Evolutionary conservation across 2,797 vertebrate species (phyloP).

Genomic region (Poecilia velifera): DNA sequence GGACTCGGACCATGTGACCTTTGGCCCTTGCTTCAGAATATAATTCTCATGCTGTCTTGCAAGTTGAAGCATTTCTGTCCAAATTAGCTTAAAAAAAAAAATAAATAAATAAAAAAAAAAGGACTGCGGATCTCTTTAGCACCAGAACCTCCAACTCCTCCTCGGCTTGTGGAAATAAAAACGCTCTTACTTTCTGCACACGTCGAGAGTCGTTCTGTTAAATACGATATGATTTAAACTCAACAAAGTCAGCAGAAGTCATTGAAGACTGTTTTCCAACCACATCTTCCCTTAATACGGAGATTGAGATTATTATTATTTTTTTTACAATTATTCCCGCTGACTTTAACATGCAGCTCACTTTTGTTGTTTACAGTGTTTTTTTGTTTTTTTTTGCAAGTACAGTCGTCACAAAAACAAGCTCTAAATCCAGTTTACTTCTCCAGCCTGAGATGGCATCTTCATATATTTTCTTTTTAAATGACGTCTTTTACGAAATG

Average conservation of each 20-base stretch:
- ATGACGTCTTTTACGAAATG: not conserved
- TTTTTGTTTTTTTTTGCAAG: not conserved
- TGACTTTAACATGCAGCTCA: not conserved
- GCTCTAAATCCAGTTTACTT: not conserved
- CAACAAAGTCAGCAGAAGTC: not conserved
- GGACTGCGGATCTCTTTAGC: not conserved
- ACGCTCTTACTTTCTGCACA: not conserved
- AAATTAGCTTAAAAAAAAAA: not conserved
- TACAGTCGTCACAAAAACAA: not conserved
- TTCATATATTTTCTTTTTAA: not conserved
- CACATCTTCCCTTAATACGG: not conserved
- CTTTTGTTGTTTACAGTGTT: not conserved
- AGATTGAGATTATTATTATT: not conserved
- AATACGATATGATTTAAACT: not conserved
- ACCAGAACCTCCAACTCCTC: not conserved
- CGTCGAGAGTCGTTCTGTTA: not conserved
- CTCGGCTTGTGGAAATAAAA: not conserved
- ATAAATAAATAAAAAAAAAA: not conserved
- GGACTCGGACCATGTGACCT: not conserved
- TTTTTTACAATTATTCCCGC: not conserved
- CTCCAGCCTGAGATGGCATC: not conserved
- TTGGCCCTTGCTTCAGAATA: not conserved
- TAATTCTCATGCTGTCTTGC: constrained; percentile 1
- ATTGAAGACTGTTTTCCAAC: not conserved
- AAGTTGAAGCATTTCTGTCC: not conserved